phyloP scores from a whole-genome alignment of 2,797 vertebrate species.

The Brachymystax lenok region DNA sequence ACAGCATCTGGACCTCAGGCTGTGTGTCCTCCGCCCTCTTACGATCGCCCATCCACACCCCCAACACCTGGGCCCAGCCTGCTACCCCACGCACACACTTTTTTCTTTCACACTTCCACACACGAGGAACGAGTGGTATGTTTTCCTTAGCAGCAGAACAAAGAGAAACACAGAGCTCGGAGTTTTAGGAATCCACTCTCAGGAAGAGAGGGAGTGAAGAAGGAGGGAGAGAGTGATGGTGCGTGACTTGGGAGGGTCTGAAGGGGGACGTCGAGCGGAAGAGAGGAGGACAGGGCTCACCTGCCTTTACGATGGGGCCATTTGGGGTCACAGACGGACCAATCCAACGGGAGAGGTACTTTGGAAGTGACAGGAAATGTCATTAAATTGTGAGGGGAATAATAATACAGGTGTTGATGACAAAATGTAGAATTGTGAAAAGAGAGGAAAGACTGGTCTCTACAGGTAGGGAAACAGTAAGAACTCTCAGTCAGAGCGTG shows the following conservation, averaged over 20 bases:
- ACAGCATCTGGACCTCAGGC: slow-evolving; percentile 62
- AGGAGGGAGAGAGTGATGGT: slow-evolving; percentile 10
- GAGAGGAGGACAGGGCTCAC: slow-evolving; percentile 49
- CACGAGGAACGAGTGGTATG: slow-evolving; percentile 18
- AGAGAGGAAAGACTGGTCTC: background rate
- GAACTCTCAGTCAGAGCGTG: background rate
- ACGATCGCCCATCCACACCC: background rate
- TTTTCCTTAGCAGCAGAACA: slow-evolving; percentile 55
- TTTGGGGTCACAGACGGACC: background rate
- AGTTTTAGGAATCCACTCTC: slow-evolving; percentile 34
- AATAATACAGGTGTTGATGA: slow-evolving; percentile 43
- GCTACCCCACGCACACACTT: background rate
- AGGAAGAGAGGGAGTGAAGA: background rate
- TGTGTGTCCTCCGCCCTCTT: slow-evolving; percentile 6
- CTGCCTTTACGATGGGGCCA: slow-evolving; percentile 29
- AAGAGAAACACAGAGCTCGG: slow-evolving; percentile 25
- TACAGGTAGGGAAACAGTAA: background rate
- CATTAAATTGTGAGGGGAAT: slow-evolving; percentile 34
- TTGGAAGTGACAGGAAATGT: slow-evolving; percentile 48
- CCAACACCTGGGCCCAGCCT: background rate
- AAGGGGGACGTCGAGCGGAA: slow-evolving; percentile 38
- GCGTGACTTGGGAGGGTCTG: slow-evolving; percentile 19
- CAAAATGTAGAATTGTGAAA: slow-evolving; percentile 25
- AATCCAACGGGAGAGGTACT: slow-evolving; percentile 9
- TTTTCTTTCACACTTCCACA: background rate